Evolutionary conservation across 2,888 invertebrate species (phyloP), one percentile per base, ranked within the genome.

Genomic region (Eupithecia subfuscata): DNA sequence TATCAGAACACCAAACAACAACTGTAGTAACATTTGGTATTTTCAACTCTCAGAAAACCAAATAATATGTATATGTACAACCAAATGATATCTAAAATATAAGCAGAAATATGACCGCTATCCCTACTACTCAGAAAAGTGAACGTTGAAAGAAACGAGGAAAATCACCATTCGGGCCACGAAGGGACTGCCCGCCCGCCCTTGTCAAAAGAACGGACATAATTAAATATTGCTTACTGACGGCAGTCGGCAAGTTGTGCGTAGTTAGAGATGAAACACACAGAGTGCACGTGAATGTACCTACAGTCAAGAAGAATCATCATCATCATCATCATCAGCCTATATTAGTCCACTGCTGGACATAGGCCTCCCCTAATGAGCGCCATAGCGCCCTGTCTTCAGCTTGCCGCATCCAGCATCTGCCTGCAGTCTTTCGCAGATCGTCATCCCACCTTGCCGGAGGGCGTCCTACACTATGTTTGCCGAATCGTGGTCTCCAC

Each of bases 191-290:
- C 1, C 22, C 22, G 52, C 30, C 34, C 16, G 63, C 63, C 71
- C 14, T 63, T 52, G 64, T 64, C 64, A 60, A 64, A 64, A 65
- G 18, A 70, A 65, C 37, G 40, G 64, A 52, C 18, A 69, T 76
- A 76, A 74, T 71, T 74, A 74, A 73, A 76, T 74, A 71, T 71
- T 76, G 73, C 71, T 71, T 73, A 65, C 60, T 60, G 60, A 60
- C 60, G 60, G 60, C 71, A 65, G 71, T 69, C 64, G 12, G 25
- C 63, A 64, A 70, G 30, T 64, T 67, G 34, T 65, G 73, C 69
- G 37, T 18, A 64, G 34, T 34, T 11, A 60, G 60, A 8, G 34
- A 16, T 22, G 34, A 64, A 34, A 64, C 18, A 64, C 64, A 64
- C 34, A 18, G 64, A 64, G 64, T 34, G 64, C 64, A 64, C 9